Evolutionary conservation across 2,797 vertebrate genomes (phyloP).

Genomic region (Enteromius unitaeniatus): DNA sequence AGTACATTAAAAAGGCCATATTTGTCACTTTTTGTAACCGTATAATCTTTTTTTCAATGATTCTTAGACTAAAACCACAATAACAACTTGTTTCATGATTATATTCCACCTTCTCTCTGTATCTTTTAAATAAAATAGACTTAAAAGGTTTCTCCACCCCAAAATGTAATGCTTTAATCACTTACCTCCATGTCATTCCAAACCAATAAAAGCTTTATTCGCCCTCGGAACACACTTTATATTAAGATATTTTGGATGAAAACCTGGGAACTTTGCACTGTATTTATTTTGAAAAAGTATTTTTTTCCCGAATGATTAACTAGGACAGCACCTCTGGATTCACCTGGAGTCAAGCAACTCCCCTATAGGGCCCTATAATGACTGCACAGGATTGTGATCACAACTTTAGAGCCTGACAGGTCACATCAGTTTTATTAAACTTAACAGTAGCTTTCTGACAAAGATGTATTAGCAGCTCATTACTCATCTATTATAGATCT

Average conservation of each 20-base stretch:
- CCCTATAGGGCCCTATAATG: background rate
- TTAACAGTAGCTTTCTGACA: conserved; percentile 1
- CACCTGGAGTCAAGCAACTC: background rate
- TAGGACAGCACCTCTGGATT: background rate
- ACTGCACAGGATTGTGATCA: background rate
- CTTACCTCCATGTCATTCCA: too few relatives aligned
- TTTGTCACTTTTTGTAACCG: background rate
- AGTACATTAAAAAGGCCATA: background rate
- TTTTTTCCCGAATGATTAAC: background rate
- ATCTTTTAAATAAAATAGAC: background rate
- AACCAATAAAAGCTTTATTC: too few relatives aligned
- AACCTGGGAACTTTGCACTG: background rate
- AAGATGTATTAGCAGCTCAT: conserved; percentile 1
- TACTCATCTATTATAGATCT: background rate
- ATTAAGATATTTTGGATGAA: too few relatives aligned
- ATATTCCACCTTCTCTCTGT: background rate
- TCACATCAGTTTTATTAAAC: background rate
- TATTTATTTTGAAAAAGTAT: too few relatives aligned
- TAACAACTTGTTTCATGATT: background rate
- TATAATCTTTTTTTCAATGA: too few relatives aligned
- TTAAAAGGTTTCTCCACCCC: background rate
- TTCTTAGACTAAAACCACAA: background rate
- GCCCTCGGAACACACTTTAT: too few relatives aligned
- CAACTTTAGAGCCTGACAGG: background rate
- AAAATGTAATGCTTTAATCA: too few relatives aligned